phyloP scores from a whole-genome alignment of 2,888 invertebrate genomes.

The Aphodius sticticus region DNA sequence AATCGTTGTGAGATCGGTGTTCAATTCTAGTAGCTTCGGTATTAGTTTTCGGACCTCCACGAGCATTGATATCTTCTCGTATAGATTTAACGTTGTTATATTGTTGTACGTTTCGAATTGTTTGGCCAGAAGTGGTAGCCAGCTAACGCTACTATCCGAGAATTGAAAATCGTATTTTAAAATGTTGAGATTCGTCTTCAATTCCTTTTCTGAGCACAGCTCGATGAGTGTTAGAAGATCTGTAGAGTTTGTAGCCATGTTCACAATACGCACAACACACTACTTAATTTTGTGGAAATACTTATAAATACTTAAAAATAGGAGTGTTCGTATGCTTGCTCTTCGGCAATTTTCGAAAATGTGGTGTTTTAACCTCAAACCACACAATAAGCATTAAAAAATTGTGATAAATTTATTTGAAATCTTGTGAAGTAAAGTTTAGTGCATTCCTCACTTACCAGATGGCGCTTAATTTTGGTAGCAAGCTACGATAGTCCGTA shows the following conservation, averaged over 20 bases:
- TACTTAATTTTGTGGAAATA: too few species aligned
- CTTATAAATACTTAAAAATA: too few species aligned
- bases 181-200: not conserved
- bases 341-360: too few species aligned
- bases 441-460: too few species aligned
- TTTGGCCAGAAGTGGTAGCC: not conserved
- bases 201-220: not conserved
- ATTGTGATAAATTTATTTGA: too few species aligned
- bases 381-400: too few species aligned
- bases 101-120: not conserved
- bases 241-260: not conserved
- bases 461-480: too few species aligned
- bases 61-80: not conserved
- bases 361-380: too few species aligned
- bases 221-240: not conserved
- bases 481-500: too few species aligned
- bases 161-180: not conserved
- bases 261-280: not conserved
- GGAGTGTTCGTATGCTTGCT: too few species aligned
- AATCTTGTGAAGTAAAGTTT: too few species aligned
- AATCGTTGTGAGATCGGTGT: not conserved
- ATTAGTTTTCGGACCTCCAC: not conserved
- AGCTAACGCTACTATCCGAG: not conserved
- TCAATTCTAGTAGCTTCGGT: not conserved
- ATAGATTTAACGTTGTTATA: not conserved